Conservation (phyloP, 2,113 vertebrate species). For the Dascyllus trimaculatus region DNA sequence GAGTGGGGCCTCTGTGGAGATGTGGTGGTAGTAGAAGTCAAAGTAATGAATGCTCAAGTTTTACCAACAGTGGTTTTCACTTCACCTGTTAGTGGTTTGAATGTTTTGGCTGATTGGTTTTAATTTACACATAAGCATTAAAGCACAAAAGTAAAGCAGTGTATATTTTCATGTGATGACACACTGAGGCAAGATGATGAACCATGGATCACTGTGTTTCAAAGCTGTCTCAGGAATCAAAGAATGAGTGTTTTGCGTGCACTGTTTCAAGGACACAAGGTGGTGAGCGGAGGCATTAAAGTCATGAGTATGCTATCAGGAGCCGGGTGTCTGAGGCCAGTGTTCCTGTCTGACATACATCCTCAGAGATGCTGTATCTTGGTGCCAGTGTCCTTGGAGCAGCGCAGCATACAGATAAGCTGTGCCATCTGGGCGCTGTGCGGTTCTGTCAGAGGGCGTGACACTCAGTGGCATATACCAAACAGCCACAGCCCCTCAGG, state of each 20-base stretch:
- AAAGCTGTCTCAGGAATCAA: not conserved
- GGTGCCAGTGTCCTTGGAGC: constrained; percentile 45
- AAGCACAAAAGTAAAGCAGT: too few relatives aligned
- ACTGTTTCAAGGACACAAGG: constrained; percentile 14
- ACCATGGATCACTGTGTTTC: not conserved
- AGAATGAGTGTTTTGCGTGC: not conserved
- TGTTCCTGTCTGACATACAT: constrained; percentile 35
- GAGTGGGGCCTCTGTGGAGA: too few relatives aligned
- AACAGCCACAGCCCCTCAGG: constrained; percentile 26
- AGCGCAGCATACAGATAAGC: constrained; percentile 62
- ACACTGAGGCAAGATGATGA: not conserved
- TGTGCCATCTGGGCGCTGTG: constrained; percentile 55
- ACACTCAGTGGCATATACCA: constrained; percentile 26
- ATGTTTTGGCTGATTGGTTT: too few relatives aligned
- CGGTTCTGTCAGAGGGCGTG: constrained; percentile 46
- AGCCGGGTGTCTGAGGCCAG: constrained; percentile 6
- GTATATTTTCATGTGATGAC: too few relatives aligned
- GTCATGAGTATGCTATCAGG: constrained; percentile 15
- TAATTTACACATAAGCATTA: too few relatives aligned
- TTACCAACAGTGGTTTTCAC: too few relatives aligned
- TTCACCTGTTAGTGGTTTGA: too few relatives aligned
- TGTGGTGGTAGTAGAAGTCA: too few relatives aligned
- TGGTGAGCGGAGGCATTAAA: not conserved
- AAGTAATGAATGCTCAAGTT: too few relatives aligned
- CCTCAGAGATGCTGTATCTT: constrained; percentile 6